Evolutionary conservation across 2,888 invertebrate species (phyloP), one percentile per base, ranked within the genome.

Genomic region (Drosophila antonietae): DNA sequence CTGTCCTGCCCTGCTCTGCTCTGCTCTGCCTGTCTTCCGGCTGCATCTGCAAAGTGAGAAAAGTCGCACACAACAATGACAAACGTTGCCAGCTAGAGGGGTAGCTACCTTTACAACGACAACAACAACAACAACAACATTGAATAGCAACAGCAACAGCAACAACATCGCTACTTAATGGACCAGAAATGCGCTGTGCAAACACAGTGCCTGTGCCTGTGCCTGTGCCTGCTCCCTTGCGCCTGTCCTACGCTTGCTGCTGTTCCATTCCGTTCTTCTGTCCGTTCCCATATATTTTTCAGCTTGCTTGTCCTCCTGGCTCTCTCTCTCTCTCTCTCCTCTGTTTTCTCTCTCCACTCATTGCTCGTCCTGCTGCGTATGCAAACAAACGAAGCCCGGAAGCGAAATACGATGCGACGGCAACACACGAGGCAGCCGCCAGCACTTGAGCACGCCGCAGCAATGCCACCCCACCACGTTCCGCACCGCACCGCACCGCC

Each of bases 121-220:
- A 80, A 56, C 56, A 75, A 6, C 37, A 80, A 56, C 56, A 75
- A 6, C 33, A 56, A 15, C 43, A 56, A 20, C 56, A 56, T 8
- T 52, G 68, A 57, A 35, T 15, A 44, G 10, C 44, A 57, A 37
- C 59, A 68, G 39, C 44, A 78, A 23, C 51, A 77, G 18, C 52
- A 64, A 60, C 44, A 64, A 71, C 78, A 68, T 44, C 73, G 83
- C 86, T 83, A 85, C 88, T 88, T 89, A 89, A 87, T 87, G 86
- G 86, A 89, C 86, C 86, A 85, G 86, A 87, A 84, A 87, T 87
- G 83, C 90, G 88, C 80, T 81, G 81, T 76, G 88, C 90, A 89
- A 87, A 87, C 90, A 88, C 72, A 69, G 53, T 37, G 23, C 37
- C 41, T 9, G 53, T 37, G 62, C 44, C 55, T 46, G 31, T 64